phyloP scores from a whole-genome alignment of 2,797 vertebrate species.

The Orestias chungarensis region DNA sequence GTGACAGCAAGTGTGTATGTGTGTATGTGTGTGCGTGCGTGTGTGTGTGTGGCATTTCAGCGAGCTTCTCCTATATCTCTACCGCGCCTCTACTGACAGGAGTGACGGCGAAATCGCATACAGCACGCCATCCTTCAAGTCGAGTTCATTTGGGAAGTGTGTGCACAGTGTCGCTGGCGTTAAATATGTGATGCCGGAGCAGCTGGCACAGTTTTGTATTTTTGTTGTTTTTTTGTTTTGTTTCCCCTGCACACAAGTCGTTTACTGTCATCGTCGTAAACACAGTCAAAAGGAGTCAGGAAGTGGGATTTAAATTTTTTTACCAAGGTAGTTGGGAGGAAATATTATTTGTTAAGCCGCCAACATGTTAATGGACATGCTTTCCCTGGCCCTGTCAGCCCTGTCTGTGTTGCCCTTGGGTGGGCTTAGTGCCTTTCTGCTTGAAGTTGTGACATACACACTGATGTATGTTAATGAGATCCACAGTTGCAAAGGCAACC shows the following conservation, averaged over 20 bases:
- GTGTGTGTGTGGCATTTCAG: slow-evolving; percentile 60
- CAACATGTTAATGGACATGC: slow-evolving; percentile 81
- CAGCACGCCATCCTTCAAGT: slow-evolving; percentile 72
- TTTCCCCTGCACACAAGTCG: slow-evolving; percentile 59
- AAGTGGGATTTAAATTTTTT: slow-evolving; percentile 79
- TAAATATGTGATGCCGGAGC: slow-evolving; percentile 76
- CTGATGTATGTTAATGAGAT: slow-evolving; percentile 84
- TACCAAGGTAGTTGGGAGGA: slow-evolving; percentile 76
- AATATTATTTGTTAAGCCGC: slow-evolving; percentile 81
- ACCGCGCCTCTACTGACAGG: slow-evolving; percentile 65
- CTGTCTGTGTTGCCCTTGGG: slow-evolving; percentile 79
- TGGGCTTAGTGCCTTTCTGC: slow-evolving; percentile 81
- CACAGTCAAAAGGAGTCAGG: slow-evolving; percentile 77
- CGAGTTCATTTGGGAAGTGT: slow-evolving; percentile 68
- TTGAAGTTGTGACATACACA: slow-evolving; percentile 81
- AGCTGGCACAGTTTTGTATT: slow-evolving; percentile 65
- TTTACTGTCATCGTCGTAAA: slow-evolving; percentile 80
- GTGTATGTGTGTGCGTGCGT: slow-evolving; percentile 44
- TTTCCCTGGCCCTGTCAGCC: slow-evolving; percentile 78
- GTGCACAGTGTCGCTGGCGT: slow-evolving; percentile 57
- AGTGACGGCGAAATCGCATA: slow-evolving; percentile 70
- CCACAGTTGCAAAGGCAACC: slow-evolving; percentile 73
- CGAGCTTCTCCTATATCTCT: slow-evolving; percentile 72
- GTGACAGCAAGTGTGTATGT: slow-evolving; percentile 64
- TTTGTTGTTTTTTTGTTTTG: neutral